Evolutionary conservation across 2,797 vertebrate species (phyloP).

Genomic region (Acanthurus tractus): DNA sequence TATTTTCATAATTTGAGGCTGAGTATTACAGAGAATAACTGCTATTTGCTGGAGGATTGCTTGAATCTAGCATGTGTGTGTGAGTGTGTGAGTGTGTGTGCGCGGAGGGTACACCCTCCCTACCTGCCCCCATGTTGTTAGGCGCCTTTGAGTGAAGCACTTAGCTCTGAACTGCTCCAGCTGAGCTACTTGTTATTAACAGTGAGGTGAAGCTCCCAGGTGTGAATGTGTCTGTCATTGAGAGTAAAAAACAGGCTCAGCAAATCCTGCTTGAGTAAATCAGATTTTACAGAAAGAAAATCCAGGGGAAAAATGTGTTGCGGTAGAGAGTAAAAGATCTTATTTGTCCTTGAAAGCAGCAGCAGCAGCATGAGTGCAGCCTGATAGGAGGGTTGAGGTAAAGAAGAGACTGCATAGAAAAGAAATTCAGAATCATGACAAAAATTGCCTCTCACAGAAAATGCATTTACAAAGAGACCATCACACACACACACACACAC

Average conservation of each 20-base stretch:
- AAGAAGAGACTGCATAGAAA: slow-evolving; percentile 10
- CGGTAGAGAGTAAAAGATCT: slow-evolving; percentile 3
- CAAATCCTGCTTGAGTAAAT: slow-evolving; percentile 29
- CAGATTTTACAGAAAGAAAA: slow-evolving; percentile 8
- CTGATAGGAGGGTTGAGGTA: background rate
- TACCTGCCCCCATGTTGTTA: too few relatives aligned
- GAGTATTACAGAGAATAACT: slow-evolving; percentile 5
- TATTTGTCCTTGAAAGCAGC: slow-evolving; percentile 24
- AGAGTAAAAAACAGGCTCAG: slow-evolving; percentile 28
- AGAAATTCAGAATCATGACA: background rate
- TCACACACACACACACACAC: slow-evolving; percentile 4
- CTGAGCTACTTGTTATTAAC: slow-evolving; percentile 49
- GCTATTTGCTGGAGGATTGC: slow-evolving; percentile 13
- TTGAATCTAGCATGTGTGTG: background rate
- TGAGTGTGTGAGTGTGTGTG: background rate
- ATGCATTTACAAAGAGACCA: background rate
- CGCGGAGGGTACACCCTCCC: background rate
- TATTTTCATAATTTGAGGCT: slow-evolving; percentile 21
- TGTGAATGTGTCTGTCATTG: slow-evolving; percentile 15
- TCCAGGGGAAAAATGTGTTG: slow-evolving; percentile 8
- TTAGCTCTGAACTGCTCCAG: slow-evolving; percentile 39
- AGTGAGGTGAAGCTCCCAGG: slow-evolving; percentile 38
- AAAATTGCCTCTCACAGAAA: slow-evolving; percentile 11
- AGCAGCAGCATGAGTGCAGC: background rate
- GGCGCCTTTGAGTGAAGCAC: slow-evolving; percentile 32